Evolutionary conservation across 1,140 invertebrate genomes (phyloP).

Genomic region (Aphelenchoides besseyi): DNA sequence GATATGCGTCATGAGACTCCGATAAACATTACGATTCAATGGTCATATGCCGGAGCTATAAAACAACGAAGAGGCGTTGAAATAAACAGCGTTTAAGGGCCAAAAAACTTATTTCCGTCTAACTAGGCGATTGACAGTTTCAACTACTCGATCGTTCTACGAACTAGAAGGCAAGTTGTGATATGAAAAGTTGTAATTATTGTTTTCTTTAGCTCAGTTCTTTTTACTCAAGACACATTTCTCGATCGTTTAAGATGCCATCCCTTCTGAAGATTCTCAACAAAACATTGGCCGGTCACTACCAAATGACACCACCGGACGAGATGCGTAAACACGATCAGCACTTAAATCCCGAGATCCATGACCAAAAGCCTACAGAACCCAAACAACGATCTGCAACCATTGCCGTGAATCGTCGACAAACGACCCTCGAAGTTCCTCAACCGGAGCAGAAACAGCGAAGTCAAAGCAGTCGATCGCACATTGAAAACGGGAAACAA

Average conservation of each 20-base stretch:
- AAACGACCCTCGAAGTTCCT: no score
- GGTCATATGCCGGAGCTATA: no score
- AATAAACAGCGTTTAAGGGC: no score
- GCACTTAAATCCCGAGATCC: background rate
- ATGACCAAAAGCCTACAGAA: no score
- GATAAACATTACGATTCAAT: no score
- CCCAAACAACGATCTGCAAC: no score
- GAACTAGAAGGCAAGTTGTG: background rate
- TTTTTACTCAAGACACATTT: background rate
- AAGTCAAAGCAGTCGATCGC: background rate
- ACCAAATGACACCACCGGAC: background rate
- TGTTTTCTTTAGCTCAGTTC: background rate
- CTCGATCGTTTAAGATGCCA: background rate
- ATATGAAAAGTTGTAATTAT: background rate
- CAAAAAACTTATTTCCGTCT: no score
- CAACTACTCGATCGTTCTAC: background rate
- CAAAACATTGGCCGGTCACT: background rate
- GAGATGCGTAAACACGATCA: background rate
- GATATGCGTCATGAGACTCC: no score
- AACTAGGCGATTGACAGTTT: no score
- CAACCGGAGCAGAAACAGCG: no score
- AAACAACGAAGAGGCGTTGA: no score
- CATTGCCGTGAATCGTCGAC: no score
- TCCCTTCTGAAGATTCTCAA: background rate
- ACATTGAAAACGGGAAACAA: background rate